A percentile compares a stretch with the other conserved stretches of the same genome.
Evolutionary conservation across 2,888 invertebrate genomes (phyloP).

Genomic region (Parnassius glacialis): DNA sequence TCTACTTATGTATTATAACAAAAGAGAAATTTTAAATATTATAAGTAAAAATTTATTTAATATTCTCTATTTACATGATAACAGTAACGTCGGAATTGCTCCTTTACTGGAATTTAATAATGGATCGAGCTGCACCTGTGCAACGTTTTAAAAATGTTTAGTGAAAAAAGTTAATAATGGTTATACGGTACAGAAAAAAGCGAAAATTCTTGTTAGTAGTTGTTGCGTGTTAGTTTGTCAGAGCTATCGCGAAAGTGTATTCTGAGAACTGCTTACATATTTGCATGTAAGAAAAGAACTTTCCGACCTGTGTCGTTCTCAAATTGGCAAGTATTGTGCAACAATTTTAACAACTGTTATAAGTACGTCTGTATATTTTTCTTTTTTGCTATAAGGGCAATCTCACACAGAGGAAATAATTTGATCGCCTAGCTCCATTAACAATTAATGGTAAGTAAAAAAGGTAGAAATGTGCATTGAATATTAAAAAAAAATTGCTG

Average conservation of each 20-base stretch:
- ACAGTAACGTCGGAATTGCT: background rate
- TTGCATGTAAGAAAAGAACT: constrained; percentile 42
- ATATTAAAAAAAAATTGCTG: too few relatives aligned
- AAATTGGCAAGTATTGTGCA: constrained; percentile 36
- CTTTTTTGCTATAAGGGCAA: too few relatives aligned
- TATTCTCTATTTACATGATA: background rate
- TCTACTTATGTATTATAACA: too few relatives aligned
- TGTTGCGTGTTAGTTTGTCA: constrained; percentile 45
- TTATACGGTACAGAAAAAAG: constrained; percentile 24
- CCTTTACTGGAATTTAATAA: too few relatives aligned
- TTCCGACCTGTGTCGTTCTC: constrained; percentile 36
- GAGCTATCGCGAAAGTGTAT: constrained; percentile 43
- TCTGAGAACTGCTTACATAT: constrained; percentile 45
- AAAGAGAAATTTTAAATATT: too few relatives aligned
- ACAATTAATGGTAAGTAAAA: too few relatives aligned
- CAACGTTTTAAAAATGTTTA: constrained; percentile 5
- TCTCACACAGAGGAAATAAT: too few relatives aligned
- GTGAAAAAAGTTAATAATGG: constrained; percentile 13
- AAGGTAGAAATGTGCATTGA: too few relatives aligned
- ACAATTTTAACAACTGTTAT: constrained; percentile 20
- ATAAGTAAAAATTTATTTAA: background rate
- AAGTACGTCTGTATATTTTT: constrained; percentile 6
- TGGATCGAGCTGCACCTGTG: too few relatives aligned
- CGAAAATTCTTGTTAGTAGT: constrained; percentile 37
- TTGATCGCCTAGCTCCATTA: too few relatives aligned